Evolutionary conservation across 2,797 vertebrate genomes (phyloP).

Genomic region (Falco peregrinus): DNA sequence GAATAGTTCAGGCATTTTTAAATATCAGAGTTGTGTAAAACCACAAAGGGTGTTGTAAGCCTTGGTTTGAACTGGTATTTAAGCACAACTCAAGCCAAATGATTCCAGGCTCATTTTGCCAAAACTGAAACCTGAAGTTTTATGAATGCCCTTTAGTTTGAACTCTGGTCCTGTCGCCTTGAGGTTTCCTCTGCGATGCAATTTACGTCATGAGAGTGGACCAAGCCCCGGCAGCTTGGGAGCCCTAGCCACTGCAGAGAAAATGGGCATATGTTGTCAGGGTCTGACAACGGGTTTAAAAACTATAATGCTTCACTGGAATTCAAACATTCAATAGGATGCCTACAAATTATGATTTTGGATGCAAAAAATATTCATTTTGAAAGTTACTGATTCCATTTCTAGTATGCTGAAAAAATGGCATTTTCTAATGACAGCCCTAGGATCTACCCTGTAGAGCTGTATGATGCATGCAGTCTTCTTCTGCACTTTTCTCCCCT

Average conservation of each 20-base stretch:
- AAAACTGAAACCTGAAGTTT: neutral
- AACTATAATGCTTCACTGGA: neutral
- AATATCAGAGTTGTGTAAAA: neutral
- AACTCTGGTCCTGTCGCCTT: neutral
- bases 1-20: neutral
- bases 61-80: neutral
- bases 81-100: too few relatives aligned
- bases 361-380: neutral
- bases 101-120: neutral
- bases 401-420: neutral
- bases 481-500: neutral
- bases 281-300: neutral
- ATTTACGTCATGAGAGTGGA: neutral
- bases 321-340: neutral
- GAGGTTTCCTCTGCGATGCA: neutral
- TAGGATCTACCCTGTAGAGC: neutral
- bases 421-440: neutral
- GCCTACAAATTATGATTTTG: neutral
- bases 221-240: neutral
- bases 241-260: neutral
- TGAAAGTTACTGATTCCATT: conserved; percentile 11
- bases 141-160: neutral
- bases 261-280: neutral
- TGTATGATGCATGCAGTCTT: neutral
- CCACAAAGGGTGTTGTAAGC: neutral